Evolutionary conservation across 1,140 invertebrate species (phyloP), one percentile per base, ranked within the genome.

Genomic region (Eulimnadia texana): DNA sequence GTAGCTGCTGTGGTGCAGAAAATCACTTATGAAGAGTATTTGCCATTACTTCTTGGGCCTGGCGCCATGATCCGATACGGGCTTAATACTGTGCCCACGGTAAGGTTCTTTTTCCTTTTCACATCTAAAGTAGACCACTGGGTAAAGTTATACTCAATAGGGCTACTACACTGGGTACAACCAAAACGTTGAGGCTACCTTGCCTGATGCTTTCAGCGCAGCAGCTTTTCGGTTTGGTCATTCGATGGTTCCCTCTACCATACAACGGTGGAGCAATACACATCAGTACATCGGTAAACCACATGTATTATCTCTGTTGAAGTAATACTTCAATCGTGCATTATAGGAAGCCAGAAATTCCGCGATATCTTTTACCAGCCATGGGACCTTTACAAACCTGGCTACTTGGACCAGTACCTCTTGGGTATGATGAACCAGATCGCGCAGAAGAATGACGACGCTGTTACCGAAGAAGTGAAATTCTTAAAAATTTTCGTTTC

Each of bases 171-270:
- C 58, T 22, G 67, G 66, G 16, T 76, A 74, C 62, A 67, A 76
- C 60, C 56, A 61, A 0, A 61, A 62, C 1, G 57, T 69, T 10
- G 67, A 74, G 58, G 62, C 72, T 2, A 64, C 66, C 24, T 66
- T 75, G 13, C 58, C 66, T 33, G 73, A 74, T 58, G 70, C 62
- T 23, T 76, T 76, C 60, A 68, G 73, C 6, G 71, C 74, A 6
- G 74, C 78, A 10, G 78, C 78, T 25, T 78, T 78, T 66, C 70
- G 78, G n/a, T 79, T 81, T 62, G 78, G 78, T 9, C 78, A 80
- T 63, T 74, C 74, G n/a, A 65, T 78, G 24, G 66, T 78, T 25
- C 76, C 76, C 13, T 73, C 73, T 63, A 72, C 70, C 57, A 70
- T 77, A 27, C 76, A 79, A 64, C 62, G 77, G 62, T 79, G 75